phyloP scores from a whole-genome alignment of 2,888 invertebrate species.

The Syrphus vitripennis region DNA sequence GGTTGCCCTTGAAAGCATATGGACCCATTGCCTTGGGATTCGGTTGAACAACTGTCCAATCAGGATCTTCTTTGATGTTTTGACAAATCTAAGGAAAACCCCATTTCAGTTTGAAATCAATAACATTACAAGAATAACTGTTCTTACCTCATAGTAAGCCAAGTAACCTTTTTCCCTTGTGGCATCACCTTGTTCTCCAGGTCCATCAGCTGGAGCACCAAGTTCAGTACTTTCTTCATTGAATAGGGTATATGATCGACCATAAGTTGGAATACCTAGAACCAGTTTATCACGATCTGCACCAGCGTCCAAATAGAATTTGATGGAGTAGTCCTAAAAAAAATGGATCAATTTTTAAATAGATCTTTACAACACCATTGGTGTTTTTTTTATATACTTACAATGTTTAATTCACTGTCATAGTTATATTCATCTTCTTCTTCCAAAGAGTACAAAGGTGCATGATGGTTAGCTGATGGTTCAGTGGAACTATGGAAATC shows the following conservation, averaged over 20 bases:
- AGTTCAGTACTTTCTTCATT: constrained; percentile 92
- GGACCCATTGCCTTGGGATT: constrained; percentile 93
- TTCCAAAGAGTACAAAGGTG: constrained; percentile 90
- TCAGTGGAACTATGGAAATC: constrained; percentile 97
- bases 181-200: constrained; percentile 94
- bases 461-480: constrained; percentile 94
- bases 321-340: constrained; percentile 90
- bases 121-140: not conserved
- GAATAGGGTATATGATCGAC: constrained; percentile 93
- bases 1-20: constrained; percentile 92
- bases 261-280: constrained; percentile 94
- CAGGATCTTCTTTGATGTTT: constrained; percentile 86
- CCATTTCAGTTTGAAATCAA: not conserved
- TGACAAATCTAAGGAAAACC: constrained; percentile 88
- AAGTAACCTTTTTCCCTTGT: constrained; percentile 96
- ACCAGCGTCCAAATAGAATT: constrained; percentile 90
- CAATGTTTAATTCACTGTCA: constrained; percentile 93
- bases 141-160: constrained; percentile 92
- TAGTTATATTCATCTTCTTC: constrained; percentile 93
- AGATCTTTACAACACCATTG: no score
- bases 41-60: constrained; percentile 92
- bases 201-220: constrained; percentile 94
- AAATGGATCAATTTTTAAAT: no score
- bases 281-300: constrained; percentile 91
- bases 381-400: constrained; percentile 83